Percentiles rank a stretch among this genome's conserved stretches.
These are phyloP conservation scores for Chrysocyon brachyurus DNA, from an alignment of 2,797 vertebrate species.

Conservation along the genomic window DNA sequence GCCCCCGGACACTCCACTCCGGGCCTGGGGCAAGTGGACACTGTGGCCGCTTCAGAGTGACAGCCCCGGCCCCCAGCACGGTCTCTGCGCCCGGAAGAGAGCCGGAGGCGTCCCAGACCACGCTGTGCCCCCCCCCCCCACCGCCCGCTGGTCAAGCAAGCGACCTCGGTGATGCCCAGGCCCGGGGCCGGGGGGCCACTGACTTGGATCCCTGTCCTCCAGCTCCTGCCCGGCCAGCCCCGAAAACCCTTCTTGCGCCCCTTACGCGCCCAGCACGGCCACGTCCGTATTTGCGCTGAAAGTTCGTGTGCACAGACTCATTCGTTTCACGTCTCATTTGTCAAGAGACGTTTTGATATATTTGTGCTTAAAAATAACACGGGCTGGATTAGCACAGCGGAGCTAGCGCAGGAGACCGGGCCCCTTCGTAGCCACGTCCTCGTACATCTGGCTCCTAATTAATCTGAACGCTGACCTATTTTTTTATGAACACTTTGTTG, in stretches of 20 bases:
- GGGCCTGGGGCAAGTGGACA: too few relatives aligned
- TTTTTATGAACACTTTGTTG: conserved; percentile 56
- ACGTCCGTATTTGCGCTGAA: conserved; percentile 38
- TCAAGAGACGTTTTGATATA: conserved; percentile 59
- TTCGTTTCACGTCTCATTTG: conserved; percentile 72
- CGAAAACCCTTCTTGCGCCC: not conserved
- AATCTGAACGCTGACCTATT: conserved; percentile 49
- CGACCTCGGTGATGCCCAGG: not conserved
- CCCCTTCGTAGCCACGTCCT: not conserved
- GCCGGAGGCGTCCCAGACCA: not conserved
- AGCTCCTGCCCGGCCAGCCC: not conserved
- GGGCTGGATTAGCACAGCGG: not conserved
- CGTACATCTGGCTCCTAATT: conserved; percentile 12
- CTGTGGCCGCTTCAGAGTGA: not conserved
- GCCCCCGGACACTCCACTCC: too few relatives aligned
- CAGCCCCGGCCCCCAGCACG: not conserved
- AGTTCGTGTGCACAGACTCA: conserved; percentile 57
- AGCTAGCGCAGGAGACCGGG: not conserved
- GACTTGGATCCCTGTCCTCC: too few relatives aligned
- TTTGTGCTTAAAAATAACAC: conserved; percentile 65
- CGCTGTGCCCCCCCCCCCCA: too few relatives aligned
- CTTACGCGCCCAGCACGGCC: not conserved
- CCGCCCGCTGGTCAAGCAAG: not conserved
- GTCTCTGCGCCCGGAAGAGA: not conserved
- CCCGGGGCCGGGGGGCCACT: rapidly evolving